These are phyloP conservation scores for Varanus komodoensis DNA, from an alignment of 2,113 vertebrate species.

Conservation along the genomic window DNA sequence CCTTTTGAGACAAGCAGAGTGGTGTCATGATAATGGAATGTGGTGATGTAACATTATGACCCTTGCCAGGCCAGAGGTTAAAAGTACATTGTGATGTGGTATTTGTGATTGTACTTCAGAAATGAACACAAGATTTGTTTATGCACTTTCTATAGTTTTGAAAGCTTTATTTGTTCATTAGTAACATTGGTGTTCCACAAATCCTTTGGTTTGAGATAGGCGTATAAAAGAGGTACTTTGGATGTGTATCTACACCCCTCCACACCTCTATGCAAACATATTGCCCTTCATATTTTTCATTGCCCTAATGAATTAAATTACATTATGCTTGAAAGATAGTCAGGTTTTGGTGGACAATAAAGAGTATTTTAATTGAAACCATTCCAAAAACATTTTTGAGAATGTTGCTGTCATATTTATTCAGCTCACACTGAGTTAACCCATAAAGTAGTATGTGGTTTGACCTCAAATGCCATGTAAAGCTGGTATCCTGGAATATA, in stretches of 20 bases:
- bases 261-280: not conserved
- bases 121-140: not conserved
- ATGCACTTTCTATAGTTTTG: too few relatives aligned
- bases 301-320: not conserved
- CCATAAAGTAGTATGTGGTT: too few relatives aligned
- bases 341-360: not conserved
- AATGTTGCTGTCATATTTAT: not conserved
- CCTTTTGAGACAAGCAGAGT: conserved; percentile 8
- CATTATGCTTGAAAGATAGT: not conserved
- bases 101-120: not conserved
- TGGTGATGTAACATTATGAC: conserved; percentile 12
- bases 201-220: not conserved
- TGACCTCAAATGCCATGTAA: too few relatives aligned
- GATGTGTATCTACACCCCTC: not conserved
- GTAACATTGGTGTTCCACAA: not conserved
- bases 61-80: conserved; percentile 7
- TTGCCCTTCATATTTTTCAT: not conserved
- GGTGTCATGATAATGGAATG: conserved; percentile 22
- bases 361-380: not conserved
- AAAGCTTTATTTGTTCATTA: not conserved
- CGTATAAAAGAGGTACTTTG: not conserved
- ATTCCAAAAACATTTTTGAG: not conserved
- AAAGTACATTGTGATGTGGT: conserved; percentile 29
- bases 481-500: not conserved
- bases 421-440: too few relatives aligned